These are phyloP conservation scores for Sminthopsis crassicaudata DNA, from an alignment of 2,113 vertebrate species.

Conservation along the genomic window DNA sequence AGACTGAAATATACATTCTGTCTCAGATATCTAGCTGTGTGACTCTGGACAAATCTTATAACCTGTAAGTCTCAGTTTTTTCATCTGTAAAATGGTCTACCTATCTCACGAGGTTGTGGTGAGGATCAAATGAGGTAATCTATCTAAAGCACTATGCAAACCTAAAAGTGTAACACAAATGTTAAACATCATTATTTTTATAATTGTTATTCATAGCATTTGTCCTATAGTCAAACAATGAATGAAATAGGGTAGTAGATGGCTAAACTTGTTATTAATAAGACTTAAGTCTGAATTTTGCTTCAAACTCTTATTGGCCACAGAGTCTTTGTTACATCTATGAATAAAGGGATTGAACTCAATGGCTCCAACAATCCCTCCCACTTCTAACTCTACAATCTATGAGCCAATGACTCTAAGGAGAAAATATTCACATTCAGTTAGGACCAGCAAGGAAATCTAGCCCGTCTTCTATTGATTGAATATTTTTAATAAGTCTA, in stretches of 20 bases:
- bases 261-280: background rate
- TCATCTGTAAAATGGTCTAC: background rate
- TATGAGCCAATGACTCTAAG: background rate
- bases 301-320: background rate
- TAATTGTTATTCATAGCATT: background rate
- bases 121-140: background rate
- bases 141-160: background rate
- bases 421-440: background rate
- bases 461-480: background rate
- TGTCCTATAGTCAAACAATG: background rate
- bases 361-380: background rate
- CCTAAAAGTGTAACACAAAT: background rate
- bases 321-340: background rate
- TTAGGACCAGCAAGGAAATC: background rate
- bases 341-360: background rate
- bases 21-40: background rate
- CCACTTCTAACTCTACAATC: background rate
- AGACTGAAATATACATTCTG: background rate
- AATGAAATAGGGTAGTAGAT: background rate
- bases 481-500: background rate
- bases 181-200: background rate
- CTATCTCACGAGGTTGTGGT: background rate
- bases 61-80: background rate
- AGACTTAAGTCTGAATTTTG: background rate
- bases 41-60: background rate